Percentiles rank a stretch among this genome's conserved stretches.
phyloP scores from a whole-genome alignment of 1,140 invertebrate species.

The Monochamus saltuarius region DNA sequence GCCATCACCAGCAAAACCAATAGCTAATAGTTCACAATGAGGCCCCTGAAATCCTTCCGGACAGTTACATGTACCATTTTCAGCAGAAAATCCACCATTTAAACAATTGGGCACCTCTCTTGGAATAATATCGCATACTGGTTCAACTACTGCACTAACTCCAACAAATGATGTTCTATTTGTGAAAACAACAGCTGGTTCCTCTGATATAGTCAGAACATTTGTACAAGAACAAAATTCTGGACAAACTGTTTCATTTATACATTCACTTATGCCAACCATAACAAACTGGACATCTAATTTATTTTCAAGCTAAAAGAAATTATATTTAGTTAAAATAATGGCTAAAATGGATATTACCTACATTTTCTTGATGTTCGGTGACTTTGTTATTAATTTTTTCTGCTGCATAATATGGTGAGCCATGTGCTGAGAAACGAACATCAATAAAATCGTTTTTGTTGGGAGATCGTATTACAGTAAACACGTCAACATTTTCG shows the following conservation, averaged over 20 bases:
- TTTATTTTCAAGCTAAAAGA: conserved; percentile 63
- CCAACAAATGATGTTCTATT: conserved; percentile 89
- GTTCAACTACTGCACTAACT: conserved; percentile 75
- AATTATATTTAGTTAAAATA: conserved; percentile 7
- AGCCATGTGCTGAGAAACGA: conserved; percentile 87
- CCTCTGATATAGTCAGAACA: conserved; percentile 66
- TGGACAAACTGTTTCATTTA: conserved; percentile 65
- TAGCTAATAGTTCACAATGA: conserved; percentile 82
- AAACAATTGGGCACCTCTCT: conserved; percentile 60
- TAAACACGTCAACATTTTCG: conserved; percentile 90
- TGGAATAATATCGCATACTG: conserved; percentile 60
- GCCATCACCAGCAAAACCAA: conserved; percentile 83
- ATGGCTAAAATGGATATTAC: conserved; percentile 11
- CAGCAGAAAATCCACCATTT: conserved; percentile 63
- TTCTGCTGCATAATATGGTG: conserved; percentile 85
- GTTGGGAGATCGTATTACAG: conserved; percentile 71
- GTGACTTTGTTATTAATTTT: conserved; percentile 74
- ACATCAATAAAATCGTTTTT: conserved; percentile 71
- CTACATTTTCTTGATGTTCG: conserved; percentile 60
- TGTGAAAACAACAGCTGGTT: conserved; percentile 80
- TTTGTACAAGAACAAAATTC: conserved; percentile 74
- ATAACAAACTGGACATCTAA: conserved; percentile 74
- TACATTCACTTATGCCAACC: conserved; percentile 86
- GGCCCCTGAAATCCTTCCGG: conserved; percentile 63
- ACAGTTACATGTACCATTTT: conserved; percentile 61